Evolutionary conservation across 2,113 vertebrate species (phyloP), one percentile per base, ranked within the genome.

Genomic region (Ailurus styani): DNA sequence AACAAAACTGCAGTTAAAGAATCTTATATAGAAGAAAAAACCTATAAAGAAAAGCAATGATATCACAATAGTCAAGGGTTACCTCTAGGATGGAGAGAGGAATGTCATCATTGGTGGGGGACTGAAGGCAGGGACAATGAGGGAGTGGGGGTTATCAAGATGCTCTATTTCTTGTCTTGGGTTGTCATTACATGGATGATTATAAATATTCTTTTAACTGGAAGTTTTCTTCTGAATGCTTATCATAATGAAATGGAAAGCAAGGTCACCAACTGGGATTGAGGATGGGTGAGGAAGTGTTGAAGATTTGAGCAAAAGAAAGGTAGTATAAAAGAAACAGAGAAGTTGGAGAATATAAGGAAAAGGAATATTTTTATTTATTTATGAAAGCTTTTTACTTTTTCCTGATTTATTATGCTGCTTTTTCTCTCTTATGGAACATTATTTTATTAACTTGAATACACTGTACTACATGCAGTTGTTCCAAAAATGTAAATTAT

Each of bases 241-340:
- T 50, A n/a, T 91, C 31, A 40, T 83, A 95, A 72, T 25, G n/a
- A 93, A 89, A 86, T 83, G 93, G 34, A 91, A 93, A 95, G 31
- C 55, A 90, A 95, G 15, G 20, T 50, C 60, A 78, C 23, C 62
- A 96, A 17, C 23, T 95, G 40, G 34, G 62, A 73, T 9, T 66
- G 55, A 88, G 29, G 18, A 70, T 66, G 7, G 20, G 18, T 17
- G 62, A 79, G 42, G 18, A 68, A 8, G 21, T 54, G 6, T 50
- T 77, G 31, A 91, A 77, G 18, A 78, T 72, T 72, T 93, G 25
- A 83, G 45, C 66, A 55, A 57, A 94, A 60, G 14, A 45, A 95
- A 73, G 40, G 81, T 79, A 10, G 27, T 78, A 87, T 60, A 23
- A 95, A 94, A 93, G 47, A 91, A 88, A 87, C 27, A 94, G 10